Evolutionary conservation across 2,797 vertebrate genomes (phyloP).

Genomic region (Onychomys leucogaster): DNA sequence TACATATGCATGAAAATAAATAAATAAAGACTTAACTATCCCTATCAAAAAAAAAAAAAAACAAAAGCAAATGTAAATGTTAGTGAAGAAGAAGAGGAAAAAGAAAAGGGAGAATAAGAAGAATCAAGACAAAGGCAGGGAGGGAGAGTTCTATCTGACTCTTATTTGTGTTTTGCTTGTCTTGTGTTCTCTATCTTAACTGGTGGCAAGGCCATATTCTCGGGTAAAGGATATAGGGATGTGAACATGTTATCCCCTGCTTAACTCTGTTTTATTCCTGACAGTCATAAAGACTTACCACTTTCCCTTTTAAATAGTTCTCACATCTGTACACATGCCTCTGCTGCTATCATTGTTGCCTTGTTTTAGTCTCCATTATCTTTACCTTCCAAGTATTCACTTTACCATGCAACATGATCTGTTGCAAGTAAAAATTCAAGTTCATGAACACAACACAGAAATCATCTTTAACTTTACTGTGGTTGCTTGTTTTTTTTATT

Average conservation of each 20-base stretch:
- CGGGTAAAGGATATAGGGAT: neutral
- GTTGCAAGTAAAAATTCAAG: neutral
- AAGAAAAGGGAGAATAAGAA: no score
- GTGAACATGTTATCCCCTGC: accelerated
- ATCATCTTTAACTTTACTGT: neutral
- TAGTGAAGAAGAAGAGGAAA: neutral
- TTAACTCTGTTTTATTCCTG: neutral
- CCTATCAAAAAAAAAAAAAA: neutral
- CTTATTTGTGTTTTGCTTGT: neutral
- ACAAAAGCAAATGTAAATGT: neutral
- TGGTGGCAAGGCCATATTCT: neutral
- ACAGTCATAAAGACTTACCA: neutral
- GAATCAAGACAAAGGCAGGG: neutral
- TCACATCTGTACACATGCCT: neutral
- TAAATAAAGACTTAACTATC: neutral
- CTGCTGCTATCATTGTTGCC: neutral
- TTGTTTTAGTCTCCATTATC: neutral
- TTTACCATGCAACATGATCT: neutral
- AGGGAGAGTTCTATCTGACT: neutral
- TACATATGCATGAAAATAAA: neutral
- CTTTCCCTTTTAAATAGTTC: neutral
- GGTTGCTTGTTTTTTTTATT: neutral
- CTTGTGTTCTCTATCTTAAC: neutral
- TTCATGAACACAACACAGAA: neutral
- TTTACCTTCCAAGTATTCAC: neutral